phyloP scores from a whole-genome alignment of 2,797 vertebrate species.

The Phoebastria nigripes region DNA sequence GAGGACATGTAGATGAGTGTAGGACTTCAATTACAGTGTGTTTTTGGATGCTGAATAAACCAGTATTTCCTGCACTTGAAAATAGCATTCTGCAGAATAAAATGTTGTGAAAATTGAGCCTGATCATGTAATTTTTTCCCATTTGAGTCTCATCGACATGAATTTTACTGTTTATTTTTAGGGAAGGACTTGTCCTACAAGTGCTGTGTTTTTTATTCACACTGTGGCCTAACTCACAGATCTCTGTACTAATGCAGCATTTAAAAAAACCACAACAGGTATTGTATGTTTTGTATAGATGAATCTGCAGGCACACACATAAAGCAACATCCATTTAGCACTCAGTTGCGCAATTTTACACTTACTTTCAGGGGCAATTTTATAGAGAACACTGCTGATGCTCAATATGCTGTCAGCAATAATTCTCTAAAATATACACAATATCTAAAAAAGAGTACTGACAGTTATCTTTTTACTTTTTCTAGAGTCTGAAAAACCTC shows the following conservation, averaged over 20 bases:
- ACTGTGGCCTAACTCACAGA: neutral
- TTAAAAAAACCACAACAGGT: fast-evolving
- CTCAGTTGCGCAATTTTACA: neutral
- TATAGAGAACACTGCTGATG: neutral
- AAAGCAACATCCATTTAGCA: neutral
- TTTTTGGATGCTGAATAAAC: neutral
- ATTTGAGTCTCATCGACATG: neutral
- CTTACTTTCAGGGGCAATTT: neutral
- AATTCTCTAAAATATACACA: neutral
- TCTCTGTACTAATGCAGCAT: neutral
- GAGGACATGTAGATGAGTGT: neutral
- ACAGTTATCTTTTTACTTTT: neutral
- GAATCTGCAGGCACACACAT: neutral
- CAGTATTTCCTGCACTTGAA: neutral
- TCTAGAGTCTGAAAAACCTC: neutral
- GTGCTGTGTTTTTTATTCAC: neutral
- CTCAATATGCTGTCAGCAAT: fast-evolving
- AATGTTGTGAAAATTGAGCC: neutral
- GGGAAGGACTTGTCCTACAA: neutral
- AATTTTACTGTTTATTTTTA: neutral
- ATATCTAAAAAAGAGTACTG: neutral
- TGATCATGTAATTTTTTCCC: neutral
- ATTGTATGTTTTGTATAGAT: neutral
- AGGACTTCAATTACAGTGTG: neutral
- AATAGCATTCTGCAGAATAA: neutral